Conservation (phyloP, 2,113 vertebrate species). For the Gallinago jamesoni region DNA sequence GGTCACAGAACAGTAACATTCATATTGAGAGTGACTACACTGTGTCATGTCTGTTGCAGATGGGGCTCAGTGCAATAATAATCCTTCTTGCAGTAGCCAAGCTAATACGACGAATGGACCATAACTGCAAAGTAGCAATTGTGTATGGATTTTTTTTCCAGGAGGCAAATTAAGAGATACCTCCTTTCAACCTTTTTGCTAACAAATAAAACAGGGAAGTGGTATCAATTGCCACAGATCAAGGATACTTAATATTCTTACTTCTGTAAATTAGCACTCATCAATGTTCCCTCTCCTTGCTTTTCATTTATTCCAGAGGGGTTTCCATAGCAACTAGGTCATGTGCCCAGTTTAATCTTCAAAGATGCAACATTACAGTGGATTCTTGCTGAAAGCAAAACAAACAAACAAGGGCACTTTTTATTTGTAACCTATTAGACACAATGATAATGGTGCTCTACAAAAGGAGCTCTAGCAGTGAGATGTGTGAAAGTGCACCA, state of each 20-base stretch:
- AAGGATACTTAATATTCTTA: background rate
- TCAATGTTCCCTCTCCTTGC: background rate
- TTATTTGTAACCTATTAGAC: background rate
- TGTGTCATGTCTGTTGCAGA: background rate
- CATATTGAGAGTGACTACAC: background rate
- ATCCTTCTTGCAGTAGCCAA: background rate
- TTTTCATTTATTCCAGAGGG: background rate
- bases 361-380: background rate
- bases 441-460: background rate
- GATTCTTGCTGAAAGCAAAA: background rate
- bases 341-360: background rate
- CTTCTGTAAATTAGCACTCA: background rate
- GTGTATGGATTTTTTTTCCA: background rate
- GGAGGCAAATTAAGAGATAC: background rate
- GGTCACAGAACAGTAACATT: background rate
- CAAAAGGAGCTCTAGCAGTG: background rate
- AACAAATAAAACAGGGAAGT: background rate
- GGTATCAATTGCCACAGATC: background rate
- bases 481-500: background rate
- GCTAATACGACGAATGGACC: background rate
- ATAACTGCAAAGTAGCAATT: background rate
- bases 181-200: background rate
- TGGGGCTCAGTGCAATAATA: background rate
- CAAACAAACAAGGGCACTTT: background rate
- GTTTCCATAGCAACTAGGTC: conserved; percentile 14